Evolutionary conservation across 2,888 invertebrate species (phyloP), one percentile per base, ranked within the genome.

Genomic region (Hedya salicella): DNA sequence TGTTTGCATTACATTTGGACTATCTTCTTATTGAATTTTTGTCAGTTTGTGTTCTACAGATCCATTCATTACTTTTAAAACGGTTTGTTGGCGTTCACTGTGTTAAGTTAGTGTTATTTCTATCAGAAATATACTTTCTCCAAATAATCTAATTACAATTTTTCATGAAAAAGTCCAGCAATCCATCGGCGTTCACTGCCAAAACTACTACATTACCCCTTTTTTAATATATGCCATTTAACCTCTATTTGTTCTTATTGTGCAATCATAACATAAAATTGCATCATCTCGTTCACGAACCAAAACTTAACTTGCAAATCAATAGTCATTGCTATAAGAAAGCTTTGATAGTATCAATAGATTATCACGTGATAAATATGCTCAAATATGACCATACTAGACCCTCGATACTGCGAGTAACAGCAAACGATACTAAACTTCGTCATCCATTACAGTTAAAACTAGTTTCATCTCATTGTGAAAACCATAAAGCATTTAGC

Each of bases 391-490:
- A 6, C 17, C 17, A 17, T 19, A 57, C 2, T 36, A 11, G 9
- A 1, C 36, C 36, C 9, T 36, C 36, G 6, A 36, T 36, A 36
- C 36, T 5, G 1, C 9, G n/a, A n/a, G 11, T 36, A 11, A 11
- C 36, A 49, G 6, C 14, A 30, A 49, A 30, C 49, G n/a, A 16
- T 13, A 17, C 30, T 44, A 19, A 19, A 46, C 39, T 16, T 57
- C 32, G 17, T 25, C 11, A 16, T 57, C 57, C 30, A 57, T 57
- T 57, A 57, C 57, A 46, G 44, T 57, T 57, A 46, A 57, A 57
- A 57, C 57, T 57, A 57, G 57, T 57, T 57, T 46, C 57, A 57
- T 57, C 57, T 57, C 46, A 56, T 44, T 44, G 56, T 16, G 44
- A 19, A 44, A 32, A 46, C 57, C 57, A 60, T 60, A 60, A 60